phyloP scores from a whole-genome alignment of 2,797 vertebrate genomes.

The Uromys caudimaculatus region DNA sequence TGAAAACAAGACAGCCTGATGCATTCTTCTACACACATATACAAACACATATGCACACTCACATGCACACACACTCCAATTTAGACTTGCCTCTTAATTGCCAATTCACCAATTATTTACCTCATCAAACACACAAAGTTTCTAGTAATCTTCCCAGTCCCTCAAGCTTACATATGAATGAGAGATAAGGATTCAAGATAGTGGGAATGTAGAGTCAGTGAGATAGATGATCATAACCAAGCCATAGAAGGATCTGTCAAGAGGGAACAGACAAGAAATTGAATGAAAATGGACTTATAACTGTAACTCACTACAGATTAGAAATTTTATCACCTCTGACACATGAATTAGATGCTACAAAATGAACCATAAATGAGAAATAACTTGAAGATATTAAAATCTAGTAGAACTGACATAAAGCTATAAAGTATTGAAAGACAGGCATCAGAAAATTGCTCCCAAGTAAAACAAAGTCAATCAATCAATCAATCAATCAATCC shows the following conservation, averaged over 20 bases:
- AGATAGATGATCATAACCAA: neutral
- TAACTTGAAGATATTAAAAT: neutral
- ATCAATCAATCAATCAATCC: too few relatives aligned
- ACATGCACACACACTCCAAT: neutral
- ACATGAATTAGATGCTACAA: neutral
- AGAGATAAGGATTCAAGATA: neutral
- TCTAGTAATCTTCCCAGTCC: neutral
- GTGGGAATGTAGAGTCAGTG: neutral
- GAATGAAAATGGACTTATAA: neutral
- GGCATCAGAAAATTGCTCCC: neutral
- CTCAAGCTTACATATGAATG: neutral
- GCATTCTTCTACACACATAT: neutral
- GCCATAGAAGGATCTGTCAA: neutral
- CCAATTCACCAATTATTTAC: neutral
- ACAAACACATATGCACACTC: neutral
- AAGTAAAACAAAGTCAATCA: neutral
- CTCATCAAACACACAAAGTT: neutral
- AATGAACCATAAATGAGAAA: neutral
- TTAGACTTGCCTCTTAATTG: neutral
- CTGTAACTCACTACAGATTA: neutral
- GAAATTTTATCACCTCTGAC: neutral
- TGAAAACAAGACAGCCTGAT: neutral
- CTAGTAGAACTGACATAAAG: neutral
- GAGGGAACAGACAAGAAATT: neutral
- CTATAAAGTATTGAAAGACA: neutral